Evolutionary conservation across 2,113 vertebrate species (phyloP).

Genomic region (Chrysochloris asiatica): DNA sequence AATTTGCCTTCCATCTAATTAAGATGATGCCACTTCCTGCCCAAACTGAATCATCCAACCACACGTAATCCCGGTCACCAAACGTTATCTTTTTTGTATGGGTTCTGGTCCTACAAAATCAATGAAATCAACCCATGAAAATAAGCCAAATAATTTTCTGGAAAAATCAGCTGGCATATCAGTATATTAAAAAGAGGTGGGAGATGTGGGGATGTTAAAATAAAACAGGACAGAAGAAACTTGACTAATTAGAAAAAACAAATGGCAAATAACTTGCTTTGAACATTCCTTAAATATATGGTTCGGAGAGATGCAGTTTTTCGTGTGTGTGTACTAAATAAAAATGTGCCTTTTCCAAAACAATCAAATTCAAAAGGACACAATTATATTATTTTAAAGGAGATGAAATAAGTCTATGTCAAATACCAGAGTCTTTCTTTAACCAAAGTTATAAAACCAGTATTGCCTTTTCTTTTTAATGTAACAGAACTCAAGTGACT

Average conservation of each 20-base stretch:
- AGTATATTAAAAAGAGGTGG: too few relatives aligned
- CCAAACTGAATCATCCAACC: not conserved
- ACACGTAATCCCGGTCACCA: not conserved
- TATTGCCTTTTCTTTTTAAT: not conserved
- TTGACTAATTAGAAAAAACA: not conserved
- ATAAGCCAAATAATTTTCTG: not conserved
- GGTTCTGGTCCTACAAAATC: constrained; percentile 8
- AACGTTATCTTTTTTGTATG: not conserved
- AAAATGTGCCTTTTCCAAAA: constrained; percentile 34
- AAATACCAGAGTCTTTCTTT: not conserved
- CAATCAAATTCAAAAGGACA: constrained; percentile 16
- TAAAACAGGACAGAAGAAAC: not conserved
- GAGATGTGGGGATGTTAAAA: not conserved
- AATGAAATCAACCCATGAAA: not conserved
- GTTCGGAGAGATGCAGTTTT: not conserved
- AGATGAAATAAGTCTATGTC: not conserved
- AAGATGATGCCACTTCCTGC: not conserved
- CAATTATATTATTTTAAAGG: not conserved
- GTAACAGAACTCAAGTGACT: not conserved
- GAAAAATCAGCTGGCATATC: constrained; percentile 7
- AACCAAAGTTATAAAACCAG: constrained; percentile 3
- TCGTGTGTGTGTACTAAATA: not conserved
- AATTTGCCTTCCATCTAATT: not conserved
- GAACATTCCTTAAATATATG: not conserved
- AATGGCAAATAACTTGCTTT: not conserved